These are phyloP conservation scores for Nomada goodeniana DNA, from an alignment of 2,888 invertebrate species.

Conservation along the genomic window DNA sequence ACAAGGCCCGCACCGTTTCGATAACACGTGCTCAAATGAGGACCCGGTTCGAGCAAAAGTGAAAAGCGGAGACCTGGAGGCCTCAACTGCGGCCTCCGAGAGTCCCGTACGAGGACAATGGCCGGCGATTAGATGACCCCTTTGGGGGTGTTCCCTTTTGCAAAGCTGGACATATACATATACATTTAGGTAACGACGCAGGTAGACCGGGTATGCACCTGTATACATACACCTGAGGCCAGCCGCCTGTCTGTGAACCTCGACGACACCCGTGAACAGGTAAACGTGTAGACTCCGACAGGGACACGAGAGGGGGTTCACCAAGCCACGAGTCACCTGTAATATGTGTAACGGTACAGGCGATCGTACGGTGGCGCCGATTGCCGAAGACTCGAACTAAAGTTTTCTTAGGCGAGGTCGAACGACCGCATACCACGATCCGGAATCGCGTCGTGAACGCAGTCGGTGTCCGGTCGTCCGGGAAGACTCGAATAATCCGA, in stretches of 20 bases:
- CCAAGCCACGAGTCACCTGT: constrained; percentile 73
- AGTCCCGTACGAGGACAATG: constrained; percentile 71
- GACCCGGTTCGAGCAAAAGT: constrained; percentile 56
- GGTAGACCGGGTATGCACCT: constrained; percentile 51
- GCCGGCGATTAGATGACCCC: constrained; percentile 76
- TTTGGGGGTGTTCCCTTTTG: constrained; percentile 57
- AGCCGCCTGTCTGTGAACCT: background rate
- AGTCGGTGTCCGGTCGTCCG: constrained; percentile 72
- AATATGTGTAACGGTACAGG: constrained; percentile 80
- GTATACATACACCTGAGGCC: constrained; percentile 46
- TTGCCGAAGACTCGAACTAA: constrained; percentile 51
- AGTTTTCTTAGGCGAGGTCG: constrained; percentile 83
- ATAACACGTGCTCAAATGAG: constrained; percentile 32
- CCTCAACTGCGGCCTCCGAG: background rate
- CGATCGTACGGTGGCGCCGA: constrained; percentile 79
- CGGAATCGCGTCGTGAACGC: constrained; percentile 80
- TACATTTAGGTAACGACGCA: constrained; percentile 53
- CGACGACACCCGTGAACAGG: background rate
- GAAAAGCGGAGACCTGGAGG: constrained; percentile 33
- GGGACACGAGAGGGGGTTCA: constrained; percentile 17
- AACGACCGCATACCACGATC: constrained; percentile 82
- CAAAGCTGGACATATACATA: constrained; percentile 5
- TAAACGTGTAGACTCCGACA: background rate
- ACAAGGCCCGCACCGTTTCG: constrained; percentile 37
- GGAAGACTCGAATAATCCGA: constrained; percentile 57